phyloP scores from a whole-genome alignment of 2,888 invertebrate species.

The Macaria notata region DNA sequence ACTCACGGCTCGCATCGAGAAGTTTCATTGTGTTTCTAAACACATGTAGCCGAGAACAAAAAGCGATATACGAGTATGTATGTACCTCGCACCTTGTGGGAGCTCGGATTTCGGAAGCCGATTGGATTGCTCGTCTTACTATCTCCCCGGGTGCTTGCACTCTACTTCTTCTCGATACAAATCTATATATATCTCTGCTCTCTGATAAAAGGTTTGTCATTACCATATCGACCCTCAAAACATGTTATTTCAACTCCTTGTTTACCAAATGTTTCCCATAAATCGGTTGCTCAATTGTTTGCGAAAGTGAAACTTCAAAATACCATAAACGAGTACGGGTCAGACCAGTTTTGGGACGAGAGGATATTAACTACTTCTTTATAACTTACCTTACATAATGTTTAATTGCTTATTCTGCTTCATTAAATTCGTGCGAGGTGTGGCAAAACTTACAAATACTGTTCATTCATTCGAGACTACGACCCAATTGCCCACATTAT shows the following conservation, averaged over 20 bases:
- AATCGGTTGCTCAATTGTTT: conserved; percentile 27
- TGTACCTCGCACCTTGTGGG: not conserved
- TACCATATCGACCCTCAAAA: conserved; percentile 11
- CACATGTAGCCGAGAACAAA: conserved; percentile 12
- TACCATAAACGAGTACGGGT: conserved; percentile 25
- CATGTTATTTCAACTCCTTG: conserved; percentile 8
- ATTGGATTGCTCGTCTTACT: conserved; percentile 18
- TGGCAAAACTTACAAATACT: conserved; percentile 20
- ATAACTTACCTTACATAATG: conserved; percentile 28
- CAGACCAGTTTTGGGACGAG: conserved; percentile 35
- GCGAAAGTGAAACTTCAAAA: conserved; percentile 30
- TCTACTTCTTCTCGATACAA: not conserved
- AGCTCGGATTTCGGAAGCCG: conserved; percentile 13
- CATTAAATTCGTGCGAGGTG: conserved; percentile 16
- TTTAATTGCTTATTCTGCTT: conserved; percentile 25
- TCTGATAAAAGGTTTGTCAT: conserved; percentile 20
- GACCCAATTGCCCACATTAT: conserved; percentile 8
- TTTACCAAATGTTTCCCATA: conserved; percentile 18
- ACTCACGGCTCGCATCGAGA: too few relatives aligned
- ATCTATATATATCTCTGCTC: conserved; percentile 13
- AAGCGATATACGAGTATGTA: conserved; percentile 7
- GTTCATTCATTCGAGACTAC: conserved; percentile 17
- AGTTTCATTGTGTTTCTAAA: too few relatives aligned
- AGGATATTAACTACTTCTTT: conserved; percentile 12
- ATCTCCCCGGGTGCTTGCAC: conserved; percentile 1